Evolutionary conservation across 2,113 vertebrate genomes (phyloP).

Genomic region (Scomber japonicus): DNA sequence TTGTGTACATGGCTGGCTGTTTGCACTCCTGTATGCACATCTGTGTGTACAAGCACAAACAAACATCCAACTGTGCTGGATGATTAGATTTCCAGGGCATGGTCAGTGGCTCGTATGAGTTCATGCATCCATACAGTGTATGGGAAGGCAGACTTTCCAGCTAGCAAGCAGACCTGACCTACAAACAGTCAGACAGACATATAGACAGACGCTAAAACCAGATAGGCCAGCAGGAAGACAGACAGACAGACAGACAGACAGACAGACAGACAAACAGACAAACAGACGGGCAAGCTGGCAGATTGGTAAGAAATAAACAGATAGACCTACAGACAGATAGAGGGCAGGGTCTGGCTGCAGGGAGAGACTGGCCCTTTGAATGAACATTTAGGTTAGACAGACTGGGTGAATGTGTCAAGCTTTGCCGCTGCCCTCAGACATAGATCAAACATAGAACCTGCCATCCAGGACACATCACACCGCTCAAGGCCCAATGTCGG

Average conservation of each 20-base stretch:
- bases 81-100: constrained; percentile 79
- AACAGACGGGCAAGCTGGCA: background rate
- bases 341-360: constrained; percentile 57
- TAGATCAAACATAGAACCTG: constrained; percentile 63
- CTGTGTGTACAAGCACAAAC: constrained; percentile 77
- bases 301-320: constrained; percentile 34
- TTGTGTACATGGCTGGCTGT: constrained; percentile 65
- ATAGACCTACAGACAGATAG: constrained; percentile 43
- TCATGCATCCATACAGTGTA: constrained; percentile 41
- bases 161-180: constrained; percentile 44
- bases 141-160: constrained; percentile 26
- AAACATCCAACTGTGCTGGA: constrained; percentile 75
- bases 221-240: background rate
- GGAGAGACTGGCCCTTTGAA: constrained; percentile 52
- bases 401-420: constrained; percentile 55
- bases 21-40: constrained; percentile 78
- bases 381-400: constrained; percentile 80
- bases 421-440: constrained; percentile 57
- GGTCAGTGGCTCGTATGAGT: constrained; percentile 63
- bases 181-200: constrained; percentile 43
- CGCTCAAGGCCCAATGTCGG: constrained; percentile 57
- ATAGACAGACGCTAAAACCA: constrained; percentile 7
- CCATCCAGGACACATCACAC: constrained; percentile 60
- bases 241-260: constrained; percentile 7
- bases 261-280: background rate